These are phyloP conservation scores for Phyto melanocephala DNA, from an alignment of 2,888 invertebrate species.

Conservation along the genomic window DNA sequence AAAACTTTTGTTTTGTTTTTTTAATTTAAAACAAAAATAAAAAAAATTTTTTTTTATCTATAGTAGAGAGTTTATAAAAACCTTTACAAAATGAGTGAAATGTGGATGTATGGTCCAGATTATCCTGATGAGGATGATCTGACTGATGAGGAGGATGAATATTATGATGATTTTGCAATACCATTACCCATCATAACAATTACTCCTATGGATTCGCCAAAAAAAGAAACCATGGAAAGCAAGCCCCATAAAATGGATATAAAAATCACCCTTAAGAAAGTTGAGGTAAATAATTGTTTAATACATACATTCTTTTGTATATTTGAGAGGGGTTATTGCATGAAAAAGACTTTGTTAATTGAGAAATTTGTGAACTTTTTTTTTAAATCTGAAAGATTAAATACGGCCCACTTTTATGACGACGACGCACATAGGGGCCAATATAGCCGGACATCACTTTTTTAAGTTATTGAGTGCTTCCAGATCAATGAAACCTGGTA, in stretches of 20 bases:
- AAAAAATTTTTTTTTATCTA: constrained; percentile 13
- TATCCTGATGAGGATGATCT: constrained; percentile 52
- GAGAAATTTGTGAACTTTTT: too few species aligned
- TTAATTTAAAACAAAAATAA: constrained; percentile 4
- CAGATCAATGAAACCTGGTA: too few species aligned
- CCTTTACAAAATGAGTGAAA: constrained; percentile 59
- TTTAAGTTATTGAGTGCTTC: too few species aligned
- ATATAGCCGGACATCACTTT: too few species aligned
- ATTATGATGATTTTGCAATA: constrained; percentile 56
- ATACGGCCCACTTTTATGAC: too few species aligned
- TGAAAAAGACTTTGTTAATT: too few species aligned
- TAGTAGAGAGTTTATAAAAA: neutral
- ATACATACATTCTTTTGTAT: too few species aligned
- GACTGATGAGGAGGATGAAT: constrained; percentile 52
- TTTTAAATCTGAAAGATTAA: too few species aligned
- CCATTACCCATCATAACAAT: constrained; percentile 49
- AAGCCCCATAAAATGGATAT: constrained; percentile 55
- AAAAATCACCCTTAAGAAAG: constrained; percentile 57
- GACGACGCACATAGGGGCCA: too few species aligned
- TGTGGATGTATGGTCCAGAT: constrained; percentile 62
- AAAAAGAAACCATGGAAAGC: constrained; percentile 2
- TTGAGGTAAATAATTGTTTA: constrained; percentile 45
- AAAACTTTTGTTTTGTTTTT: too few species aligned
- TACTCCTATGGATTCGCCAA: constrained; percentile 27
- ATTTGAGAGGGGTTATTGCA: too few species aligned